A percentile compares a stretch with the other conserved stretches of the same genome.
Evolutionary conservation across 2,797 vertebrate species (phyloP).

Genomic region (Buceros bicornis): DNA sequence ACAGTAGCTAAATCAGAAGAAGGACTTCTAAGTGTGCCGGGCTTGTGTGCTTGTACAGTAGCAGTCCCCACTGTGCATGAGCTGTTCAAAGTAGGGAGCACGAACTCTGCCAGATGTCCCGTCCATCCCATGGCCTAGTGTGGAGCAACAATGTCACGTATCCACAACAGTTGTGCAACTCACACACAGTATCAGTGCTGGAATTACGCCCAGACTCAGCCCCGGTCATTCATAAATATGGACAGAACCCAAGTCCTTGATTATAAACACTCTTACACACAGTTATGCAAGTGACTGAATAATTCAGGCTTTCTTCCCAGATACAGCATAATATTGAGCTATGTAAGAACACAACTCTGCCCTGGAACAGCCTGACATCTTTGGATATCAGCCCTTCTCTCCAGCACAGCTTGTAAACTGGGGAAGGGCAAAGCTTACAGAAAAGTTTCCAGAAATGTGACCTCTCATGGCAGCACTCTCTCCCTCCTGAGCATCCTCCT

Average conservation of each 20-base stretch:
- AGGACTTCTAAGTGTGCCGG: neutral
- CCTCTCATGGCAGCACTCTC: neutral
- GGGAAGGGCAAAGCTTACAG: neutral
- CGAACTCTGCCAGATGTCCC: constrained; percentile 18
- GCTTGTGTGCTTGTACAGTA: neutral
- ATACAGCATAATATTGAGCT: neutral
- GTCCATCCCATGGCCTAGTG: fast-evolving
- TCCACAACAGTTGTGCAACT: constrained; percentile 50
- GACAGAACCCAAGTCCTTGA: constrained; percentile 45
- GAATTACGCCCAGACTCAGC: constrained; percentile 5
- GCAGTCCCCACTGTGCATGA: neutral
- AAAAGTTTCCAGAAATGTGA: neutral
- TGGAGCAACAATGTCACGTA: constrained; percentile 1
- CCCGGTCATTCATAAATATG: constrained; percentile 66
- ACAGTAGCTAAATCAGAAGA: neutral
- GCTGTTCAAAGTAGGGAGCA: neutral
- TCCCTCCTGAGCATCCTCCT: neutral
- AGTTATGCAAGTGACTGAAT: constrained; percentile 51
- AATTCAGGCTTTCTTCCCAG: constrained; percentile 58
- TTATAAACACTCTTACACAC: constrained; percentile 44
- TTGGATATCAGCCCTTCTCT: neutral
- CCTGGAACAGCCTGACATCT: neutral
- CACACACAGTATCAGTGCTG: constrained; percentile 25
- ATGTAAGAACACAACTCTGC: neutral
- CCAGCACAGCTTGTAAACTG: neutral